Evolutionary conservation across 2,888 invertebrate genomes (phyloP).

Genomic region (Aphodius granarius): DNA sequence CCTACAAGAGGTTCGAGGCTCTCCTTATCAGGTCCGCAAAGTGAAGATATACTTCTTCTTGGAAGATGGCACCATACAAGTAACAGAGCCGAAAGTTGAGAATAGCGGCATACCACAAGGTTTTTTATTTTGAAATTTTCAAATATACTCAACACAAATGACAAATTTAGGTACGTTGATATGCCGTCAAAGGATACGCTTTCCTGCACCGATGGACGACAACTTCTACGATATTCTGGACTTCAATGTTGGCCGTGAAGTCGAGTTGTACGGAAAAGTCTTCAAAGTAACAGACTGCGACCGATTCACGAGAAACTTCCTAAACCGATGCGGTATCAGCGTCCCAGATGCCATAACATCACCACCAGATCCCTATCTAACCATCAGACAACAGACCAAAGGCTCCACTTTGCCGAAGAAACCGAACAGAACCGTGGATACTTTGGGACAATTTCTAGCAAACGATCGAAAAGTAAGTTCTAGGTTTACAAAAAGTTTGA

Average conservation of each 20-base stretch:
- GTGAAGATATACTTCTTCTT: conserved; percentile 85
- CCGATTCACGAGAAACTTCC: conserved; percentile 80
- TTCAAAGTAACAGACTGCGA: conserved; percentile 86
- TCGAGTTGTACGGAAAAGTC: conserved; percentile 78
- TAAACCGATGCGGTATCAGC: conserved; percentile 81
- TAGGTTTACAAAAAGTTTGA: background rate
- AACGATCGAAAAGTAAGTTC: conserved; percentile 67
- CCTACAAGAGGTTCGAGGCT: conserved; percentile 70
- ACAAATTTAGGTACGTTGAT: conserved; percentile 74
- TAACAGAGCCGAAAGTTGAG: conserved; percentile 76
- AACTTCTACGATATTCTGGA: conserved; percentile 83
- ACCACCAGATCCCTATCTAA: conserved; percentile 60
- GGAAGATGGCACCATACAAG: conserved; percentile 91
- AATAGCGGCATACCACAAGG: conserved; percentile 90
- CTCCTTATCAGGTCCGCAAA: conserved; percentile 71
- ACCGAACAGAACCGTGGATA: conserved; percentile 62
- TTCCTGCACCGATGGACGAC: conserved; percentile 71
- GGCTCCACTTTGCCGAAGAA: conserved; percentile 52
- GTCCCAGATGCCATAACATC: conserved; percentile 71
- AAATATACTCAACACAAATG: background rate
- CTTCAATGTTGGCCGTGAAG: conserved; percentile 80
- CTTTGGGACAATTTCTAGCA: conserved; percentile 79
- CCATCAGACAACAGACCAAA: conserved; percentile 51
- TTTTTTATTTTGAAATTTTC: conserved; percentile 19
- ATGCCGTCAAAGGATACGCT: conserved; percentile 78